These are phyloP conservation scores for Eurypyga helias DNA, from an alignment of 2,113 vertebrate species.

Conservation along the genomic window DNA sequence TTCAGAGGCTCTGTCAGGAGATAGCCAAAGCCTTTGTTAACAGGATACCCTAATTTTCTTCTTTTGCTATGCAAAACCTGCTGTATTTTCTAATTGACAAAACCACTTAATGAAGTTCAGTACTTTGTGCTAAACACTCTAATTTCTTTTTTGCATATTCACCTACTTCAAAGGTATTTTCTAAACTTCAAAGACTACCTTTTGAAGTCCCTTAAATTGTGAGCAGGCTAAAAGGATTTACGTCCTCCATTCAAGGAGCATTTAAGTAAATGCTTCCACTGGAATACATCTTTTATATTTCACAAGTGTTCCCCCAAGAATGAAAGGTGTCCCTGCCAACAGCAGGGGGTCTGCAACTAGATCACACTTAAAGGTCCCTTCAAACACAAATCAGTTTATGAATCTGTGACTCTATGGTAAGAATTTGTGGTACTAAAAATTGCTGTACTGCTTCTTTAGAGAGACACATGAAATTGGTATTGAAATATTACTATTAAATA, in stretches of 20 bases:
- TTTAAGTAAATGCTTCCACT: slow-evolving; percentile 36
- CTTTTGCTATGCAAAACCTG: slow-evolving; percentile 29
- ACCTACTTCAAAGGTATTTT: slow-evolving; percentile 60
- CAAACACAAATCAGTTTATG: not conserved
- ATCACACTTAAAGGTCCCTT: not conserved
- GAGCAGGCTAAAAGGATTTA: slow-evolving; percentile 60
- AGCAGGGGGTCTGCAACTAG: not conserved
- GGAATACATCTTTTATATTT: not conserved
- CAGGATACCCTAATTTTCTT: slow-evolving; percentile 10
- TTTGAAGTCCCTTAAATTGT: slow-evolving; percentile 62
- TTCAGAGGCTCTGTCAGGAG: not conserved
- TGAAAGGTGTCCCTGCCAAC: not conserved
- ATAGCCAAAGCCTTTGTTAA: not conserved
- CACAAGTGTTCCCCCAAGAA: not conserved
- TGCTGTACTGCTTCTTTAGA: not conserved
- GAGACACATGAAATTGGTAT: not conserved
- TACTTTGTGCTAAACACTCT: slow-evolving; percentile 39
- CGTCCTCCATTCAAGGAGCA: not conserved
- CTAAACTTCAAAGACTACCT: slow-evolving; percentile 65
- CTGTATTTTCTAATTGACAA: slow-evolving; percentile 49
- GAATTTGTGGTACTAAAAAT: not conserved
- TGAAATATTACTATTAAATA: not conserved
- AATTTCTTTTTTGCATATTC: slow-evolving; percentile 64
- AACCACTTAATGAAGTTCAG: slow-evolving; percentile 56
- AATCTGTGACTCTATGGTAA: not conserved